Base-by-base conservation (phyloP, 2,113 vertebrate genomes). In the Phaethornis superciliosus region DNA sequence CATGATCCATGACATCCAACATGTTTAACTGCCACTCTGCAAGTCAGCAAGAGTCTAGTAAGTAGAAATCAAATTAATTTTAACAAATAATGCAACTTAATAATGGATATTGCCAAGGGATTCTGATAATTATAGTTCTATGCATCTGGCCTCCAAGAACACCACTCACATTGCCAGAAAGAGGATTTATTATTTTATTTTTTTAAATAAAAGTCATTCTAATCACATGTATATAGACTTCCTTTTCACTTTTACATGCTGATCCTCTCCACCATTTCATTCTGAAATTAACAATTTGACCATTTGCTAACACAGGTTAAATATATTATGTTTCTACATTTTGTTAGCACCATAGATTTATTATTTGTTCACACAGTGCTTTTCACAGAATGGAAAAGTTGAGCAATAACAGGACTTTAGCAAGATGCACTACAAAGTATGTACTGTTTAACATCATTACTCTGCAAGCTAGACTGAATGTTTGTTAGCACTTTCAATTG, bases 141-240 rank as follows among this genome's bases (percentile, higher is more conserved):
- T 72, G 19, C 40, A 88, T 33, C 21, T 83, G 27, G 65, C n/a
- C 21, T 58, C 12, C 35, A 83, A 44, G 84, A 81, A 83, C 6
- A 7, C 12, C 35, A 51, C 7, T 28, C 22, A 23, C 5, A 27
- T 10, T 51, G 9, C 23, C 30, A 68, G 23, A 82, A 75, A 33
- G 6, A n/a, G 6, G 12, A 8, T 2, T 32, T 47, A 20, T 59
- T 16, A 12, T 24, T 51, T 30, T 32, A 23, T 37, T 63, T 37
- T 46, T 54, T 46, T 6, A 0, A 72, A 54, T 55, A 49, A 69
- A 84, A 9, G 11, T 76, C 26, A 69, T 55, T 75, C 55, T 56
- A 65, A 8, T 37, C 3, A 70, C 1, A 0, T 6, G 10, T 37
- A 42, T 8, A 75, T 2, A 3, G 27, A 40, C 26, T 18, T 71